Percentiles rank a stretch among this genome's conserved stretches.
Evolutionary conservation across 2,113 vertebrate genomes (phyloP).

Genomic region (Semnopithecus entellus): DNA sequence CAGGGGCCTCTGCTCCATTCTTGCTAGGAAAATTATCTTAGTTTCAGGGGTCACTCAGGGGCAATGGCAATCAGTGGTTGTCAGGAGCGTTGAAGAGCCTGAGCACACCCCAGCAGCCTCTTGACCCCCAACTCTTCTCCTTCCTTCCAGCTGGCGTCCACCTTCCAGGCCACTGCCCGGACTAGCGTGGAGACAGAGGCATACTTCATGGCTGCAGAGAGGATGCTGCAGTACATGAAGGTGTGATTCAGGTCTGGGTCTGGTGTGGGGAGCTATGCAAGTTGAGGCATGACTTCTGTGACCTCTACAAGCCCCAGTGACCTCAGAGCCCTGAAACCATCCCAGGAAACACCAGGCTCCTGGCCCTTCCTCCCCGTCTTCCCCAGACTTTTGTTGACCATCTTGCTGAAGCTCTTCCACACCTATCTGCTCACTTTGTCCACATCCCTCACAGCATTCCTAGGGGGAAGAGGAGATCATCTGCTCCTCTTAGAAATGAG

Average conservation of each 20-base stretch:
- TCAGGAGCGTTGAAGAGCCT: neutral
- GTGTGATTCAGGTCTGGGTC: slow-evolving; percentile 47
- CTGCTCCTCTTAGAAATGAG: neutral
- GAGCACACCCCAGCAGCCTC: neutral
- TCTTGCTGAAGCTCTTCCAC: neutral
- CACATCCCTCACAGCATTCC: neutral
- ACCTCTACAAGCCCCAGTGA: neutral
- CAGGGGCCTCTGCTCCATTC: neutral
- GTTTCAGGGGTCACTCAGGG: neutral
- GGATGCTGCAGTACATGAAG: slow-evolving; percentile 84
- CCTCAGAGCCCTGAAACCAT: neutral
- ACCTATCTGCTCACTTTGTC: too few relatives aligned
- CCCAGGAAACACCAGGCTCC: neutral
- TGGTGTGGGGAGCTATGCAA: neutral
- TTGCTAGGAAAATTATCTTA: neutral
- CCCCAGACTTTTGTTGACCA: neutral
- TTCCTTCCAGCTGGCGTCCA: slow-evolving; percentile 79
- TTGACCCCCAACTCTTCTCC: neutral
- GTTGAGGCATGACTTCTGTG: neutral
- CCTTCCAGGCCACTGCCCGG: slow-evolving; percentile 80
- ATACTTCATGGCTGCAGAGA: slow-evolving; percentile 85
- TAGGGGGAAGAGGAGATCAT: neutral
- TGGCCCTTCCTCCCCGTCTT: too few relatives aligned
- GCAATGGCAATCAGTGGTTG: too few relatives aligned
- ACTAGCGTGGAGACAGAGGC: slow-evolving; percentile 83